These are phyloP conservation scores for Diogma glabrata DNA, from an alignment of 2,888 invertebrate genomes.

Conservation along the genomic window DNA sequence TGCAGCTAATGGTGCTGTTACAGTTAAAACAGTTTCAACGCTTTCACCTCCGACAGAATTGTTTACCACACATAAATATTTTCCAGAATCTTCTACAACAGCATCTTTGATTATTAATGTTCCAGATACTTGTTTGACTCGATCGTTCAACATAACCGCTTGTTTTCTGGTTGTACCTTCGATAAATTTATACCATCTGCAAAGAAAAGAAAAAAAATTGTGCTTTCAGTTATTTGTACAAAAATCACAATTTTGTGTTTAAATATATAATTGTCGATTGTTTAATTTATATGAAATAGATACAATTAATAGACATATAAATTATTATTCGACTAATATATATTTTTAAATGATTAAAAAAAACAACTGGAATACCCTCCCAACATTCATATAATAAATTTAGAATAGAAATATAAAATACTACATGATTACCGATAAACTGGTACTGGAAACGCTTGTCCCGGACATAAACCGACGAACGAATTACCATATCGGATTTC, in stretches of 20 bases:
- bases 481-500: conserved; percentile 23
- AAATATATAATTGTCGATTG: too few relatives aligned
- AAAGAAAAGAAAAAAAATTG: conserved; percentile 41
- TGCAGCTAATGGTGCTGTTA: conserved; percentile 80
- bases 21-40: conserved; percentile 83
- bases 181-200: conserved; percentile 89
- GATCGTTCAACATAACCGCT: conserved; percentile 78
- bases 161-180: conserved; percentile 77
- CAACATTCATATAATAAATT: conserved; percentile 9
- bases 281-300: too few relatives aligned
- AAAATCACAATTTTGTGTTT: too few relatives aligned
- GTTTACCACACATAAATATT: conserved; percentile 87
- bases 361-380: conserved; percentile 7
- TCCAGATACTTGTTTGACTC: conserved; percentile 86
- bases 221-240: conserved; percentile 6
- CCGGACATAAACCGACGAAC: conserved; percentile 34
- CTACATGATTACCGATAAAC: conserved; percentile 55
- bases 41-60: conserved; percentile 91
- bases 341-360: not conserved
- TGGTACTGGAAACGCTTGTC: conserved; percentile 45
- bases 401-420: not conserved
- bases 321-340: too few relatives aligned
- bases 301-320: too few relatives aligned
- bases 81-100: conserved; percentile 84
- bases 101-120: conserved; percentile 87